These are phyloP conservation scores for Hybognathus amarus DNA, from an alignment of 2,797 vertebrate genomes.

Conservation along the genomic window DNA sequence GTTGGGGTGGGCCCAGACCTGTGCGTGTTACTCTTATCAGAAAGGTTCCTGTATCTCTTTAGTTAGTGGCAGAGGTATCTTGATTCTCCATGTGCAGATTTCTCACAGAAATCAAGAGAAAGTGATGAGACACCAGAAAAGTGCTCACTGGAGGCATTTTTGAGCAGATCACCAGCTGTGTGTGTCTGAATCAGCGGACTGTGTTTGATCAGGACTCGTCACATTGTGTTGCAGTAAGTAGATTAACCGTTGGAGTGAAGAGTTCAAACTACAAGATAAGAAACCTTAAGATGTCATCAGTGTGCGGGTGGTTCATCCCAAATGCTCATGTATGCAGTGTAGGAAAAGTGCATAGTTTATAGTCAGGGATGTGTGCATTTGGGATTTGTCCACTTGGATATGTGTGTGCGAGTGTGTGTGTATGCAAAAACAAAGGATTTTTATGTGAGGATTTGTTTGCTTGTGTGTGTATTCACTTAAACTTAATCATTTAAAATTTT, in stretches of 20 bases:
- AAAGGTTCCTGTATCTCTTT: constrained; percentile 6
- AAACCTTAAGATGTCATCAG: constrained; percentile 35
- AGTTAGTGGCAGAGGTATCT: not conserved
- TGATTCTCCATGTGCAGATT: constrained; percentile 4
- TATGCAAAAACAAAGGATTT: not conserved
- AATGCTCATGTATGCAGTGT: not conserved
- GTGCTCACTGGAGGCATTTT: constrained; percentile 11
- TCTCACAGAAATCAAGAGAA: not conserved
- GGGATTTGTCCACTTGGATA: not conserved
- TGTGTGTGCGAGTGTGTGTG: not conserved
- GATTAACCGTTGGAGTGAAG: constrained; percentile 28
- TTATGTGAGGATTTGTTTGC: constrained; percentile 9
- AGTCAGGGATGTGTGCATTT: not conserved
- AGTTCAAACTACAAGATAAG: constrained; percentile 42
- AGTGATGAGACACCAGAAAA: constrained; percentile 20
- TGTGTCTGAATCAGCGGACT: constrained; percentile 3
- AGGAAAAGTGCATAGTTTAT: not conserved
- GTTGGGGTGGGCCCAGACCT: constrained; percentile 68
- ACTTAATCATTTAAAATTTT: not conserved
- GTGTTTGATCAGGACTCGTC: constrained; percentile 41
- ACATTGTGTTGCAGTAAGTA: constrained; percentile 40
- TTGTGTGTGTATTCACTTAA: constrained; percentile 3
- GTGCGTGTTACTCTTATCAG: constrained; percentile 41
- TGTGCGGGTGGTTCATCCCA: not conserved
- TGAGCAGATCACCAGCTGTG: constrained; percentile 30